Base-by-base conservation (phyloP, 2,888 invertebrate species). In the Oxystoma pomonae region DNA sequence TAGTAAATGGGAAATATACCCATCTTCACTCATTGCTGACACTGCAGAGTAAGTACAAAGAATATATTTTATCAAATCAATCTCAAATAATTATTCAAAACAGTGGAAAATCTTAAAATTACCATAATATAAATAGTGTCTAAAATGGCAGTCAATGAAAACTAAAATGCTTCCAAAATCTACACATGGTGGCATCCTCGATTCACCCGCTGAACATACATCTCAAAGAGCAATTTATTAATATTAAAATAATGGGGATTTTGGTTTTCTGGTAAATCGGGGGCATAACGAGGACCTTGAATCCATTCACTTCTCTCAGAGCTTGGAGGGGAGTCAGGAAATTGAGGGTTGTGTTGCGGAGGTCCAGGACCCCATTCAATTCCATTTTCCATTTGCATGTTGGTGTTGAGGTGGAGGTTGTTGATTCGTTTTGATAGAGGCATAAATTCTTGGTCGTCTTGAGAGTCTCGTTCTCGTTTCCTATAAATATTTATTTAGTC, bases 371-470 rank as follows among this genome's bases (percentile, higher is more conserved):
- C 61, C 59, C 59, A 59, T 55, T 53, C 59, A 3, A 22, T 5
- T 12, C 3, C 9, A 75, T 62, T 79, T 77, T 68, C 80, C 75
- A 66, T 73, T 71, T 68, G 76, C 77, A 73, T 78, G 67, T 68
- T 84, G 76, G 85, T 86, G 76, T 90, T 90, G 72, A 93, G 87
- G 75, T 94, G 93, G 59, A 95, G 84, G 82, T 94, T 94, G 78
- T 94, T 94, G 72, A 95, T 94, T 75, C 94, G 85, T 79, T 95
- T 95, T 16, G 94, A 94, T 60, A 95, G 81, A 60, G 95, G 94
- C 84, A 91, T 90, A 73, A 93, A 94, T 75, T 94, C 94, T 50
- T 85, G 83, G 68, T 86, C 85, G 70, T 92, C 91, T 52, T 82
- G 81, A 20, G 78, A 72, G 75, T 88, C 88, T 65, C 91, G 84